Percentiles rank a stretch among this genome's conserved stretches.
Conservation (phyloP, 2,888 invertebrate genomes). For the Euphydryas editha region DNA sequence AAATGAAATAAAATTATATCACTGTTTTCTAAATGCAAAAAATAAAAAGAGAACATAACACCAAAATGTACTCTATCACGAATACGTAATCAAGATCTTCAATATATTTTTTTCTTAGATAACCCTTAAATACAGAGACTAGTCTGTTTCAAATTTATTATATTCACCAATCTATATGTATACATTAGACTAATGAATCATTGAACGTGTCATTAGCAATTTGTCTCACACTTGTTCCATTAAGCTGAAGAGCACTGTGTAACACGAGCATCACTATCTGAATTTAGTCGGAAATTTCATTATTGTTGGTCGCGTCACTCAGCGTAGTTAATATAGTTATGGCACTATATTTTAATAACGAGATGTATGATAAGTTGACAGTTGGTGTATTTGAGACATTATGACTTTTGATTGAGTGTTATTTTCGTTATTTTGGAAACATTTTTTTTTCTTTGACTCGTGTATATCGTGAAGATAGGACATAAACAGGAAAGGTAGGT, state of each 20-base stretch:
- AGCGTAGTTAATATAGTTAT: constrained; percentile 23
- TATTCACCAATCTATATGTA: too few species aligned
- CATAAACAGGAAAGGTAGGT: too few species aligned
- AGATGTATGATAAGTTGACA: constrained; percentile 4
- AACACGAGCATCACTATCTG: constrained; percentile 25
- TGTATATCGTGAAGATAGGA: neutral
- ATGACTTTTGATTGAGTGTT: neutral
- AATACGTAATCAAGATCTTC: too few species aligned
- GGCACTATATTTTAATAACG: neutral
- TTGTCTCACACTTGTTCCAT: neutral
- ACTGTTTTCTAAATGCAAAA: too few species aligned
- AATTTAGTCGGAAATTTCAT: constrained; percentile 35
- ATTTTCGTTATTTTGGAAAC: neutral
- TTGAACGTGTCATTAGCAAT: neutral
- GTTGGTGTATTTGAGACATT: neutral
- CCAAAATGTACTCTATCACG: too few species aligned
- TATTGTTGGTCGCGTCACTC: constrained; percentile 29
- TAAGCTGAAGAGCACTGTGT: constrained; percentile 7
- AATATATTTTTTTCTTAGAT: too few species aligned
- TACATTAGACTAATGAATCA: neutral
- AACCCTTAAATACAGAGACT: too few species aligned
- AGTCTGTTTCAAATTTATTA: too few species aligned
- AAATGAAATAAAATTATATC: too few species aligned
- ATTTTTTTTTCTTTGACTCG: too few species aligned
- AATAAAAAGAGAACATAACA: too few species aligned